Evolutionary conservation across 1,140 invertebrate genomes (phyloP).

Genomic region (Ptiloglossa arizonensis): DNA sequence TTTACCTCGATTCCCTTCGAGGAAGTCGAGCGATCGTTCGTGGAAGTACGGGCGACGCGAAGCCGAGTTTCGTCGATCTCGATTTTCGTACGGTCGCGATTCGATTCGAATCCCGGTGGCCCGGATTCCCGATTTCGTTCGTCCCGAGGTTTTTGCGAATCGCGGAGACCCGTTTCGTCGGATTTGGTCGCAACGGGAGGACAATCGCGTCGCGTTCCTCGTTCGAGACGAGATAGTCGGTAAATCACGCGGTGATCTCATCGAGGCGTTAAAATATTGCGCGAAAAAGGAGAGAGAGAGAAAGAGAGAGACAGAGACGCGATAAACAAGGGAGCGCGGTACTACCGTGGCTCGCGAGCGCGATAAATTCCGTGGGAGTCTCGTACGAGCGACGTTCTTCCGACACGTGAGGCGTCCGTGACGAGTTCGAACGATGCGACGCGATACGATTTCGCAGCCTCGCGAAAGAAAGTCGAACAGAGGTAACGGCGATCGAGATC

Average conservation of each 20-base stretch:
- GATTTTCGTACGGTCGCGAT: too few species aligned
- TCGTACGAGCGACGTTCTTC: constrained; percentile 26
- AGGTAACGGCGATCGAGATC: neutral
- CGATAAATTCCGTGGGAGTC: constrained; percentile 53
- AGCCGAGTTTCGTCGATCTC: too few species aligned
- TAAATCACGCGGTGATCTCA: constrained; percentile 50
- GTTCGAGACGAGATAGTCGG: constrained; percentile 35
- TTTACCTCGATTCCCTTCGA: constrained; percentile 35
- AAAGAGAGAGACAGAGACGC: neutral
- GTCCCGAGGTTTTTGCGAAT: constrained; percentile 1
- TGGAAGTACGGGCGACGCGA: neutral
- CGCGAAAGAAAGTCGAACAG: too few species aligned
- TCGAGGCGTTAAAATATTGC: constrained; percentile 35
- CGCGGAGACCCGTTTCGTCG: constrained; percentile 24
- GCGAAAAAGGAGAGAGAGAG: neutral
- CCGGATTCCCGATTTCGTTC: neutral
- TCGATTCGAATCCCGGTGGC: too few species aligned
- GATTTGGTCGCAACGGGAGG: constrained; percentile 30
- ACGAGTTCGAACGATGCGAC: too few species aligned
- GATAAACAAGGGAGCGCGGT: constrained; percentile 32
- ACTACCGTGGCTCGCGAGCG: constrained; percentile 23
- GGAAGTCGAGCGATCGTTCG: neutral
- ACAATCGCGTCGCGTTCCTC: constrained; percentile 15
- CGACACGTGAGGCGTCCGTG: constrained; percentile 49
- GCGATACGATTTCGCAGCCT: too few species aligned